Conservation (phyloP, 2,113 vertebrate species). For the Micronisus gabar region DNA sequence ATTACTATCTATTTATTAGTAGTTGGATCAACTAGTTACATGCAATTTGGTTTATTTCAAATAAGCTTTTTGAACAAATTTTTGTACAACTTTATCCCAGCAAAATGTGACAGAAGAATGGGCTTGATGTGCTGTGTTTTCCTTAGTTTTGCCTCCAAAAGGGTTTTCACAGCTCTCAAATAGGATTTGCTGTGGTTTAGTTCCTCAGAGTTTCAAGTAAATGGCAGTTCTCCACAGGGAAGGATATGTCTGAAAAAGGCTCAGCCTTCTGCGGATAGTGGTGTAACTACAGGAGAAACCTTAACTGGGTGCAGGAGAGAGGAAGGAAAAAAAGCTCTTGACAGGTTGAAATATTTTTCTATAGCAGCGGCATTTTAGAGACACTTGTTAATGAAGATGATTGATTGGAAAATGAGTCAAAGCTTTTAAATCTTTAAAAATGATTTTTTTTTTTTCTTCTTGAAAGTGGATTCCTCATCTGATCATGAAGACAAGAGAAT, state of each 20-base stretch:
- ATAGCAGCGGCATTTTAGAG: slow-evolving; percentile 44
- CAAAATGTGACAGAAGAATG: neutral
- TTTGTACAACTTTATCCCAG: neutral
- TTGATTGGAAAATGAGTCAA: slow-evolving; percentile 66
- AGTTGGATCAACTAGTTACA: neutral
- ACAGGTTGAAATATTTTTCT: slow-evolving; percentile 57
- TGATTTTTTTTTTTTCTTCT: neutral
- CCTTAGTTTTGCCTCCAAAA: neutral
- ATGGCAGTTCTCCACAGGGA: slow-evolving; percentile 32
- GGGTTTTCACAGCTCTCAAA: neutral
- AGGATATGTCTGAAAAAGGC: neutral
- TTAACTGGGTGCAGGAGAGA: slow-evolving; percentile 26
- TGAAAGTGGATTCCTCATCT: slow-evolving; percentile 34
- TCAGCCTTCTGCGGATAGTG: neutral
- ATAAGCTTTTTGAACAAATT: neutral
- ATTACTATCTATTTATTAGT: neutral
- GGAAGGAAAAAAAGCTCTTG: slow-evolving; percentile 16
- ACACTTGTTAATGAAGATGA: slow-evolving; percentile 55
- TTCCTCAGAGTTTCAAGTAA: neutral
- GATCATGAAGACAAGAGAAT: slow-evolving; percentile 34
- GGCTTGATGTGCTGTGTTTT: neutral
- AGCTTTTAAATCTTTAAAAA: slow-evolving; percentile 62
- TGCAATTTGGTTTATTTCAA: neutral
- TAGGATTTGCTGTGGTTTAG: neutral
- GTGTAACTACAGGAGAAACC: slow-evolving; percentile 41